phyloP scores from a whole-genome alignment of 2,797 vertebrate species.

The Bovichtus variegatus region DNA sequence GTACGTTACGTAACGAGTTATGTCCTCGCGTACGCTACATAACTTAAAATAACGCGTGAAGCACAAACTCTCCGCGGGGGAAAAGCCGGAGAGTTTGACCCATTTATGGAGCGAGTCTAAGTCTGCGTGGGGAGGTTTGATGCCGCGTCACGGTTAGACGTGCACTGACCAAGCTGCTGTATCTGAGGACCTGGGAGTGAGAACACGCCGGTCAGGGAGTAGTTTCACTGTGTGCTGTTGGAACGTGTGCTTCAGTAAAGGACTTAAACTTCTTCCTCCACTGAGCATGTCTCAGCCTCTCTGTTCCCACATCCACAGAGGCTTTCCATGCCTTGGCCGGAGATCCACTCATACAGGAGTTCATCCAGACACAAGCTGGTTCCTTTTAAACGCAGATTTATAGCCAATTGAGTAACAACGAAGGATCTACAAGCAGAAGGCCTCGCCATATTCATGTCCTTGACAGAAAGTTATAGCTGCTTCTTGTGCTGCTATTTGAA shows the following conservation, averaged over 20 bases:
- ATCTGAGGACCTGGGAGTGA: no score
- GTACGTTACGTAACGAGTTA: no score
- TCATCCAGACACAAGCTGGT: slow-evolving; percentile 58
- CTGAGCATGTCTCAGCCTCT: not conserved
- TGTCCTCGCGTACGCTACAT: no score
- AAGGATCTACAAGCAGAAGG: slow-evolving; percentile 47
- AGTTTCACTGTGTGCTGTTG: not conserved
- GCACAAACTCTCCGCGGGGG: no score
- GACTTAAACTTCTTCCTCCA: not conserved
- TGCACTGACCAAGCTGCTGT: no score
- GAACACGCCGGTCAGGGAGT: no score
- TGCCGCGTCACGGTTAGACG: no score
- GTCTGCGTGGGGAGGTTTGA: no score
- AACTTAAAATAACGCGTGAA: no score
- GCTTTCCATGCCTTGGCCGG: slow-evolving; percentile 23
- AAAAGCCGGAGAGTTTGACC: no score
- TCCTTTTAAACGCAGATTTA: slow-evolving; percentile 69
- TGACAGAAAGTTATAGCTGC: slow-evolving; percentile 37
- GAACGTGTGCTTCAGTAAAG: not conserved
- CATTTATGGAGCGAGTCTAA: no score
- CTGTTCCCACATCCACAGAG: no score
- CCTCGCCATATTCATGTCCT: slow-evolving; percentile 46
- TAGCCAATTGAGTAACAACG: slow-evolving; percentile 48
- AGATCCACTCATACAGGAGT: slow-evolving; percentile 28
- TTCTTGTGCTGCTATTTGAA: slow-evolving; percentile 46